Percentiles rank a stretch among this genome's conserved stretches.
Conservation (phyloP, 2,113 vertebrate genomes). For the Amia ocellicauda region DNA sequence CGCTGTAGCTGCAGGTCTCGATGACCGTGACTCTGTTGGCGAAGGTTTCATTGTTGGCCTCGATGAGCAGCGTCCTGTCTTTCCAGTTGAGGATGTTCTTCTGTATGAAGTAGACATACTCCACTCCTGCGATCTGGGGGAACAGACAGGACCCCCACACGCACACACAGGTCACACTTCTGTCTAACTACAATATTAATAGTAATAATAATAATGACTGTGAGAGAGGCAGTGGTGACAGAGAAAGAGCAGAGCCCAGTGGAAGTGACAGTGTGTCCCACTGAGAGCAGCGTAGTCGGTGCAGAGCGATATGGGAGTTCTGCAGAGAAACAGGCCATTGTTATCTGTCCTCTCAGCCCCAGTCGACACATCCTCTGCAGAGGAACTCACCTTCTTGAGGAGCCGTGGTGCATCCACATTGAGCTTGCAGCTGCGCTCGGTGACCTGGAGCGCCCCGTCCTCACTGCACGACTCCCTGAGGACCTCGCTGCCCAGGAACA, state of each 20-base stretch:
- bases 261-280: too few relatives aligned
- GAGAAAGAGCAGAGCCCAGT: too few relatives aligned
- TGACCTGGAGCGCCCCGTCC: conserved; percentile 61
- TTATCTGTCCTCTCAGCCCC: too few relatives aligned
- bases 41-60: conserved; percentile 77
- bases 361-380: too few relatives aligned
- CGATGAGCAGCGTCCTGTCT: conserved; percentile 70
- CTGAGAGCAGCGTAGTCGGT: too few relatives aligned
- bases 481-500: conserved; percentile 74
- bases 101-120: conserved; percentile 76
- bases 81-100: conserved; percentile 73
- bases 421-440: conserved; percentile 74
- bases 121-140: conserved; percentile 72
- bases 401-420: conserved; percentile 75
- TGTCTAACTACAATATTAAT: too few relatives aligned
- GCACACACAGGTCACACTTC: too few relatives aligned
- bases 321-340: too few relatives aligned
- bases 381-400: conserved; percentile 66
- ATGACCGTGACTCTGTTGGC: conserved; percentile 68
- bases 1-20: conserved; percentile 73
- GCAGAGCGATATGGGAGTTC: too few relatives aligned
- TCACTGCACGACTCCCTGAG: conserved; percentile 60
- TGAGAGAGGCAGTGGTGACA: too few relatives aligned
- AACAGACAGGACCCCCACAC: neutral
- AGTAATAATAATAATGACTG: too few relatives aligned